Percentiles rank a stretch among this genome's conserved stretches.
Evolutionary conservation across 2,113 vertebrate species (phyloP).

Genomic region (Hydrochoerus hydrochaeris): DNA sequence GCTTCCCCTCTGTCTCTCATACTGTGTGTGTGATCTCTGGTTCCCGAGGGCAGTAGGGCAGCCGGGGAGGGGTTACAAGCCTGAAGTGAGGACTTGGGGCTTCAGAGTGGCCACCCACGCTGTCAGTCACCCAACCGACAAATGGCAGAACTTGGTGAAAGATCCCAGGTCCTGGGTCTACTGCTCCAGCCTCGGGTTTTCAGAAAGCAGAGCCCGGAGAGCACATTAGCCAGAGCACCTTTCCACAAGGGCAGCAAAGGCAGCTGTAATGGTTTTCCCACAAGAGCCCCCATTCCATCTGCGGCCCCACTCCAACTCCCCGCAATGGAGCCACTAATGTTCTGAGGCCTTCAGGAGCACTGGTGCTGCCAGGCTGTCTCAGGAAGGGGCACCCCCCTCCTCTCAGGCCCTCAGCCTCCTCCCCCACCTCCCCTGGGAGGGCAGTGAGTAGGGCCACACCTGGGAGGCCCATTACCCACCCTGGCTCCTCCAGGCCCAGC

Average conservation of each 20-base stretch:
- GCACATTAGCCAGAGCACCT: neutral
- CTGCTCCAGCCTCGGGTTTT: accelerated
- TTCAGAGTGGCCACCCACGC: neutral
- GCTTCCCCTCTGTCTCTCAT: too few species aligned
- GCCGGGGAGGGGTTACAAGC: accelerated
- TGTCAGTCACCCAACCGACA: neutral
- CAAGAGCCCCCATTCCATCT: neutral
- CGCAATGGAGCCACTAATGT: neutral
- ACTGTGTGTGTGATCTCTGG: accelerated
- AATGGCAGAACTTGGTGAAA: neutral
- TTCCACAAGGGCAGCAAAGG: accelerated
- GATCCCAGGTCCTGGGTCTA: neutral
- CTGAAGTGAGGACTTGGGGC: neutral
- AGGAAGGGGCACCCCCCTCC: neutral
- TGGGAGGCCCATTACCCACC: neutral
- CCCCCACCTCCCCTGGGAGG: neutral
- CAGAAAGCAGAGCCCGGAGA: neutral
- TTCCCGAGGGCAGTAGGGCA: accelerated
- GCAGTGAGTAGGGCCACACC: accelerated
- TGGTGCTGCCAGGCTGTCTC: accelerated
- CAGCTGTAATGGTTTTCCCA: neutral
- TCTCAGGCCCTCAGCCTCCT: accelerated
- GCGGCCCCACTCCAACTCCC: neutral
- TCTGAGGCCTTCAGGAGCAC: neutral
- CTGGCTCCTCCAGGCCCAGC: neutral